Evolutionary conservation across 2,888 invertebrate species (phyloP), one percentile per base, ranked within the genome.

Genomic region (Drymonia ruficornis): DNA sequence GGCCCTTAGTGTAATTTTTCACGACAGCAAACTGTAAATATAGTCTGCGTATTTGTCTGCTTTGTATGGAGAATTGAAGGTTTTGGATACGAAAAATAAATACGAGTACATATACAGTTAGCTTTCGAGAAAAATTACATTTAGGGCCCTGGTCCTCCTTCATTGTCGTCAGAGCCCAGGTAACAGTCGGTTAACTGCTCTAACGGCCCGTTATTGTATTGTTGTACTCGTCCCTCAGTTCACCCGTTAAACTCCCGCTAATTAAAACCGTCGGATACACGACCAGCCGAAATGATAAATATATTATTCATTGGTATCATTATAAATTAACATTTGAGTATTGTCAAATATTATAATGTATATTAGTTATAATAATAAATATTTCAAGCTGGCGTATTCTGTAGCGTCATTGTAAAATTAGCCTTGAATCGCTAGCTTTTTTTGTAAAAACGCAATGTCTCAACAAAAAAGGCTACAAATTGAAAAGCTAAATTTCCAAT

Each of bases 351-450:
- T 56, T 36, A 19, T 19, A 3, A 5, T 36, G n/a, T 36, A 36
- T n/a, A 36, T 3, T 31, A 2, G 7, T 15, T 38, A n/a, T 40
- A 9, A 16, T 40, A 40, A 40, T 63, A 61, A 56, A 65, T 49
- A 63, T 42, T 63, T 52, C 50, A 61, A 70, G 69, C 69, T 56
- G 45, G 42, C 45, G 45, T 45, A 1, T 11, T 8, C 13, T 59
- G 60, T 62, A 64, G 64, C 53, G 50, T 49, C 55, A 34, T 12
- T 69, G 66, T 57, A 64, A 70, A 70, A 52, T 52, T 49, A 59
- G 49, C 47, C 45, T 31, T 47, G 31, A 12, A 3, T 31, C 31
- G 31, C 9, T 31, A 31, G 31, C 31, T 31, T 31, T 31, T 31
- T 9, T 4, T 49, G 16, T 7, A 18, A 23, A 18, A 23, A 44